A percentile compares a stretch with the other conserved stretches of the same genome.
phyloP scores from a whole-genome alignment of 1,140 invertebrate species.

The Procambarus virginalis region DNA sequence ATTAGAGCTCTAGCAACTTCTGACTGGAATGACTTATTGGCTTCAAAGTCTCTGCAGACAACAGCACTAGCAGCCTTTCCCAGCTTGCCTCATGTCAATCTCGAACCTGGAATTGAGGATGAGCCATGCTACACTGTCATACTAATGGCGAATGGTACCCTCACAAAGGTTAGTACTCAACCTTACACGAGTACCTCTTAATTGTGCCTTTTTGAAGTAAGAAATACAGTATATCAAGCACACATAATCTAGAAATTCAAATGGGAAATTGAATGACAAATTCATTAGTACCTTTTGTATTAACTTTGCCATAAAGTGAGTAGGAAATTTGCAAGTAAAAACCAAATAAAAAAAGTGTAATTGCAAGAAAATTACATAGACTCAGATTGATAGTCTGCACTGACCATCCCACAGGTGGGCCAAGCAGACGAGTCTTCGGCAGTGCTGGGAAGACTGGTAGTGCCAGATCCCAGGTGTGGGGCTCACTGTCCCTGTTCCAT shows the following conservation, averaged over 20 bases:
- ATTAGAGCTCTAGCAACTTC: background rate
- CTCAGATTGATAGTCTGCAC: background rate
- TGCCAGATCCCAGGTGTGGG: constrained; percentile 20
- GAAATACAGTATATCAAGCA: no score
- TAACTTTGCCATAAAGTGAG: no score
- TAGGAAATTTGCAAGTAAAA: no score
- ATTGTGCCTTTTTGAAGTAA: no score
- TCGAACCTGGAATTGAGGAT: constrained; percentile 36
- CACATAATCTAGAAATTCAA: no score
- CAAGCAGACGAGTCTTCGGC: constrained; percentile 47
- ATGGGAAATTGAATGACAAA: no score
- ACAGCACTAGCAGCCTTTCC: constrained; percentile 28
- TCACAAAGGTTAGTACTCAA: constrained; percentile 36
- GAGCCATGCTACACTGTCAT: constrained; percentile 33
- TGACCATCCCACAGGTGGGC: constrained; percentile 3
- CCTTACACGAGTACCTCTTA: no score
- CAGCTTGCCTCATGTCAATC: background rate
- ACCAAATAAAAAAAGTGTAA: no score
- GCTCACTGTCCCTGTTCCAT: constrained; percentile 23
- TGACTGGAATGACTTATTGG: constrained; percentile 31
- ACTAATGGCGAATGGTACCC: constrained; percentile 8
- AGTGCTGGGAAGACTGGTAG: constrained; percentile 22
- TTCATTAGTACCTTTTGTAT: no score
- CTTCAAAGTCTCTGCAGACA: background rate
- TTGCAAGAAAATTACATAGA: no score